Evolutionary conservation across 2,888 invertebrate genomes (phyloP), one percentile per base, ranked within the genome.

Genomic region (Cantharis rufa): DNA sequence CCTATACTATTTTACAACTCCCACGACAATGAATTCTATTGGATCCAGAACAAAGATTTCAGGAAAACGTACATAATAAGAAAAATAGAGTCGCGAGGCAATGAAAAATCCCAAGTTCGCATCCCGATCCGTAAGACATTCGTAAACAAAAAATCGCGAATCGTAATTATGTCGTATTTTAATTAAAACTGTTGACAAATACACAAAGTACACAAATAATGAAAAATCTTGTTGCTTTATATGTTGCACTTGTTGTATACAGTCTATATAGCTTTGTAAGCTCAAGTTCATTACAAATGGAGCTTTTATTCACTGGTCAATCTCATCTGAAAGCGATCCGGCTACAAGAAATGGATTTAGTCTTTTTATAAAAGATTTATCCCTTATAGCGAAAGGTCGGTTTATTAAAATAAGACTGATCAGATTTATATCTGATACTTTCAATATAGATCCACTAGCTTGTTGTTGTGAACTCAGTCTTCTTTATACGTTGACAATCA

Each of bases 231-330:
- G 75, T 75, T 74, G 79, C 75, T 75, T 77, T 76, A 72, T 76
- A 77, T 80, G 78, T 79, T 81, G 80, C 82, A 83, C 82, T 83
- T 83, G 48, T 48, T 48, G 81, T 80, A 79, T 81, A 79, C 79
- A 76, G 80, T 80, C 80, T 80, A 81, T 81, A 80, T 80, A 80
- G 81, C 81, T 83, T 82, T 83, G 82, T 86, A 84, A 85, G 85
- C 84, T 85, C 82, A 84, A 87, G 85, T 87, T 87, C 86, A 87
- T 87, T 87, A 88, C 87, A 88, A 88, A 87, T 88, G 87, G 87
- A 85, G 83, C 87, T 86, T 86, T 87, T 88, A 87, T 87, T 85
- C 86, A 84, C 85, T 84, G 87, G 87, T 87, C 87, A 87, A 87
- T 87, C 87, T 87, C 87, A 84, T 86, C 86, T 86, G 86, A 86